Conservation (phyloP, 2,888 invertebrate species). For the Caradrina kadenii region DNA sequence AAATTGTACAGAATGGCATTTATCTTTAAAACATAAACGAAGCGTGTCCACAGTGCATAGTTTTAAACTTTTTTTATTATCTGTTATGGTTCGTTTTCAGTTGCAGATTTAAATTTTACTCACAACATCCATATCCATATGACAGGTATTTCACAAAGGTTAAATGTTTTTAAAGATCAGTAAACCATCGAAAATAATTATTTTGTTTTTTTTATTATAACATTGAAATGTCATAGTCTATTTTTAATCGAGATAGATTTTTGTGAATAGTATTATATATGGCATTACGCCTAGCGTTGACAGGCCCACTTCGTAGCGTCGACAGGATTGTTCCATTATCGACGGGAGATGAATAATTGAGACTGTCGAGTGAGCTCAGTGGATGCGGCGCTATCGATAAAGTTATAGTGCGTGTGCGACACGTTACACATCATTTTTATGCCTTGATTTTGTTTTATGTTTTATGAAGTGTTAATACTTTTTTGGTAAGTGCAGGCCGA, state of each 20-base stretch:
- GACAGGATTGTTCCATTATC: slow-evolving; percentile 90
- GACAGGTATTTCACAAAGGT: slow-evolving; percentile 10
- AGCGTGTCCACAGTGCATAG: slow-evolving; percentile 38
- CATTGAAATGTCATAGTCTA: slow-evolving; percentile 48
- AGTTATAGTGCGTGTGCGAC: slow-evolving; percentile 40
- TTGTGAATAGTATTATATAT: slow-evolving; percentile 75
- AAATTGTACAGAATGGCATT: slow-evolving; percentile 28
- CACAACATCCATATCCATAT: slow-evolving; percentile 15
- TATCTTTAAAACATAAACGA: slow-evolving; percentile 34
- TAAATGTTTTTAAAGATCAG: background rate
- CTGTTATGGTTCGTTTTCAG: slow-evolving; percentile 37
- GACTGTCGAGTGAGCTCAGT: slow-evolving; percentile 77
- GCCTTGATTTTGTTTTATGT: slow-evolving; percentile 24
- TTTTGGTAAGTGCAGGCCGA: slow-evolving; percentile 32
- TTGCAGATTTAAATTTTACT: slow-evolving; percentile 35
- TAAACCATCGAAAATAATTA: background rate
- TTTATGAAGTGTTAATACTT: slow-evolving; percentile 34
- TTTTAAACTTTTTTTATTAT: slow-evolving; percentile 45
- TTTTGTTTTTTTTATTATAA: slow-evolving; percentile 15
- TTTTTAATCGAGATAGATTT: slow-evolving; percentile 74
- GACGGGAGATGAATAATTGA: slow-evolving; percentile 86
- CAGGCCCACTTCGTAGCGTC: slow-evolving; percentile 82
- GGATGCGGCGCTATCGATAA: slow-evolving; percentile 73
- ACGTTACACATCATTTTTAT: slow-evolving; percentile 52
- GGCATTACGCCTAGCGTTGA: slow-evolving; percentile 85